phyloP scores from a whole-genome alignment of 2,797 vertebrate species.

The Malacoraja senta region DNA sequence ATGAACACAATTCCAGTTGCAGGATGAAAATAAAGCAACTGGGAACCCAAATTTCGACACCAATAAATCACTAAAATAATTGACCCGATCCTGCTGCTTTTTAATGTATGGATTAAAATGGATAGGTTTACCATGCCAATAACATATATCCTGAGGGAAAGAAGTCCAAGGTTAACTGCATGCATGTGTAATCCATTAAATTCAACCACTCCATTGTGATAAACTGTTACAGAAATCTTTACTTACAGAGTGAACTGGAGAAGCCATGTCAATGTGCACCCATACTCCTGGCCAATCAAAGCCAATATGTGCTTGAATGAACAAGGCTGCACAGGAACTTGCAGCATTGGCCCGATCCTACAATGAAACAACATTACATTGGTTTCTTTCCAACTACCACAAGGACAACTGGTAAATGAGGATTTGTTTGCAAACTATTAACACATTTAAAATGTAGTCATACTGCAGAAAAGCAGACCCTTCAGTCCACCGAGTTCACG shows the following conservation, averaged over 20 bases:
- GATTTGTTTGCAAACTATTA: background rate
- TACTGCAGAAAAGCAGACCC: too few species aligned
- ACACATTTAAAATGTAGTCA: background rate
- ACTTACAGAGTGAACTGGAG: slow-evolving; percentile 41
- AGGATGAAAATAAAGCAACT: background rate
- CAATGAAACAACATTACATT: slow-evolving; percentile 2
- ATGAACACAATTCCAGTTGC: background rate
- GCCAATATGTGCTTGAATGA: slow-evolving; percentile 41
- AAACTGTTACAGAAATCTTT: background rate
- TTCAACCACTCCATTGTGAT: background rate
- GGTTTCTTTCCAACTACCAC: background rate
- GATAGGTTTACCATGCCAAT: background rate
- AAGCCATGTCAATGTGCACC: slow-evolving; percentile 43
- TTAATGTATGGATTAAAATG: background rate
- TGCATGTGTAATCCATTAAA: background rate
- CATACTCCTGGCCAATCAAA: slow-evolving; percentile 43
- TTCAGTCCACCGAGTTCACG: too few species aligned
- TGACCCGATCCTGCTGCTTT: background rate
- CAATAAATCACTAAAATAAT: background rate
- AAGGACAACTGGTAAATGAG: background rate
- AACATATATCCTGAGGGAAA: background rate
- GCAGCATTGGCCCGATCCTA: slow-evolving; percentile 41
- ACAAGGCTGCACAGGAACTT: slow-evolving; percentile 42
- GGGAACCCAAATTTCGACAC: too few species aligned
- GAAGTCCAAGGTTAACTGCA: too few species aligned